Base-by-base conservation (phyloP, 2,888 invertebrate species). In the Seira musarum region DNA sequence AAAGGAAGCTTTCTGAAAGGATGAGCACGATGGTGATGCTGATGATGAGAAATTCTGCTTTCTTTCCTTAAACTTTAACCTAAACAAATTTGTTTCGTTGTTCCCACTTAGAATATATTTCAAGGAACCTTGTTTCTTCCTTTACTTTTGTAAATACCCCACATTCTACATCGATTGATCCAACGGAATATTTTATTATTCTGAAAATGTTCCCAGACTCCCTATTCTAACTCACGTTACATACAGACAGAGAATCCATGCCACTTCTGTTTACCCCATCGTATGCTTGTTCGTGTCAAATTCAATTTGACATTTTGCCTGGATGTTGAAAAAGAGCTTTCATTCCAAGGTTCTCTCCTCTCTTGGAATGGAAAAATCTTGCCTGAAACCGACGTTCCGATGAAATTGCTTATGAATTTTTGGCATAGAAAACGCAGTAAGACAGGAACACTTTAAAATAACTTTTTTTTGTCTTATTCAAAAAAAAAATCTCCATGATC, bases 221-320 rank as follows among this genome's bases (percentile, higher is more conserved):
- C 30, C 30, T 30, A 30, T 30, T 30, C 8, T 30, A 30, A 30
- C 30, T 30, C 53, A 53, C 53, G 53, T 53, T 53, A 53, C 53
- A 17, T 53, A 53, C 53, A 53, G 30, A 53, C 53, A 53, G 30
- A 30, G 8, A 30, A 30, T 53, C 53, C 17, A 8, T n/a, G 53
- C 53, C 15, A 53, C 53, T 53, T 53, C 6, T 53, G 15, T 53
- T n/a, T 13, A n/a, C 53, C 17, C 53, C 53, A 53, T 30, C 30
- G 30, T 30, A 30, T 30, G 30, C 71, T 63, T 71, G 71, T 71
- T 71, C 71, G 61, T 71, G 71, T 71, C 71, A 71, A 71, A 71
- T 15, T 61, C 63, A 63, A 64, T 71, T 71, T 71, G 71, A 71
- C 71, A 71, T 71, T 40, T 64, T 61, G 61, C 71, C 64, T 64